A percentile compares a stretch with the other conserved stretches of the same genome.
These are phyloP conservation scores for Anolis sagrei DNA, from an alignment of 2,113 vertebrate species.

Conservation along the genomic window DNA sequence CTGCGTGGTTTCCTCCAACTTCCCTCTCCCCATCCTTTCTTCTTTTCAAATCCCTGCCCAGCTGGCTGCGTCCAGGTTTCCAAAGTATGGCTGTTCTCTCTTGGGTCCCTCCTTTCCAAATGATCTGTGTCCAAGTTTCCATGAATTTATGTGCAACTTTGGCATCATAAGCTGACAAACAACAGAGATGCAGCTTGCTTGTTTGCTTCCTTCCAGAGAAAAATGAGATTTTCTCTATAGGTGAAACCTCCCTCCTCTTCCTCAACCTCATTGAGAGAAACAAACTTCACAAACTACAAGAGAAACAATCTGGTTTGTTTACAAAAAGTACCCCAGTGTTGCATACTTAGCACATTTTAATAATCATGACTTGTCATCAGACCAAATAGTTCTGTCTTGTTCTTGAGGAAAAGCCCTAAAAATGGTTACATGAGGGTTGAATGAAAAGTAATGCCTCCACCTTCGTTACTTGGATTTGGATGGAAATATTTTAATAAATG, in stretches of 20 bases:
- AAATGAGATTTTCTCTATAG: not conserved
- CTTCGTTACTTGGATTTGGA: too few relatives aligned
- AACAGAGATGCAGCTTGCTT: not conserved
- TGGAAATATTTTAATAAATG: too few relatives aligned
- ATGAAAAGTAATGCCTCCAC: too few relatives aligned
- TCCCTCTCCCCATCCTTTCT: not conserved
- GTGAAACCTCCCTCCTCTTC: not conserved
- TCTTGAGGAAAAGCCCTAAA: not conserved
- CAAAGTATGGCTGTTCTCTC: constrained; percentile 7
- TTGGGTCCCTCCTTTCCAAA: constrained; percentile 17
- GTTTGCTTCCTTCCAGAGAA: not conserved
- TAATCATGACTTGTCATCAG: not conserved
- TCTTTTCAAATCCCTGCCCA: constrained; percentile 21
- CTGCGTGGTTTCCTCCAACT: not conserved
- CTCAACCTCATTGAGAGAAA: too few relatives aligned
- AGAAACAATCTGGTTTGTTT: not conserved
- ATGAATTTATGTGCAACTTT: constrained; percentile 21
- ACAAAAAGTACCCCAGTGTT: not conserved
- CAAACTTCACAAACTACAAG: not conserved
- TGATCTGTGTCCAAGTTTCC: constrained; percentile 30
- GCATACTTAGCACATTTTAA: not conserved
- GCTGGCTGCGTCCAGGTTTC: constrained; percentile 16
- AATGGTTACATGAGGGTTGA: too few relatives aligned
- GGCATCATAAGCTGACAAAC: constrained; percentile 16
- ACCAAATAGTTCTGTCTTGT: not conserved